Evolutionary conservation across 2,888 invertebrate genomes (phyloP).

Genomic region (Parasteatoda lunata): DNA sequence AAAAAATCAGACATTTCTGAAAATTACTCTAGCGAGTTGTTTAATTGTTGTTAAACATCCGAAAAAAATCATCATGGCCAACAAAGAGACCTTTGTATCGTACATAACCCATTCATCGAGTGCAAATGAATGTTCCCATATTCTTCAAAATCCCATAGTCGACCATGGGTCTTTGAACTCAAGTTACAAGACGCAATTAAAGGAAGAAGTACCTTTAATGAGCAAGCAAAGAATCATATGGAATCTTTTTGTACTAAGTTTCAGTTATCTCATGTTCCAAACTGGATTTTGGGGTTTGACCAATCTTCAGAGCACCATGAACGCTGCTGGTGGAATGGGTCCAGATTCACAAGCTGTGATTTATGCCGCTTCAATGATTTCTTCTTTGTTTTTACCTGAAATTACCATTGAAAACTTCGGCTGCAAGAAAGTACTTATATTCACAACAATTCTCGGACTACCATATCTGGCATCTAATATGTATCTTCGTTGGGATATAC

Average conservation of each 20-base stretch:
- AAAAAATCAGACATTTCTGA: background rate
- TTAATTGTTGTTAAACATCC: too few relatives aligned
- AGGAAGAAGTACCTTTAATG: slow-evolving; percentile 71
- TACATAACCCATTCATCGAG: background rate
- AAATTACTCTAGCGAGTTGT: background rate
- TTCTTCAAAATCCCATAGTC: background rate
- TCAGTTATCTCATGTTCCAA: slow-evolving; percentile 64
- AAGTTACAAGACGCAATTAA: background rate
- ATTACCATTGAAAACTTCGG: slow-evolving; percentile 56
- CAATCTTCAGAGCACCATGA: slow-evolving; percentile 61
- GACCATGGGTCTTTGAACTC: background rate
- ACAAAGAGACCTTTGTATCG: background rate
- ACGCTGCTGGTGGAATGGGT: slow-evolving; percentile 83
- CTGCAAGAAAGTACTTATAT: slow-evolving; percentile 55
- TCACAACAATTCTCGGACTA: slow-evolving; percentile 42
- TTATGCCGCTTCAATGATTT: slow-evolving; percentile 86
- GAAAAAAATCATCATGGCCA: background rate
- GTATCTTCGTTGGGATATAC: slow-evolving; percentile 38
- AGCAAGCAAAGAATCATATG: slow-evolving; percentile 73
- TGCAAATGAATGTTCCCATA: background rate
- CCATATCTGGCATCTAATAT: slow-evolving; percentile 64
- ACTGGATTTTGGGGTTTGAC: slow-evolving; percentile 60
- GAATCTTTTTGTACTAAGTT: slow-evolving; percentile 63
- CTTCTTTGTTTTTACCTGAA: slow-evolving; percentile 94
- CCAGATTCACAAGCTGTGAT: slow-evolving; percentile 91